Evolutionary conservation across 2,113 vertebrate genomes (phyloP).

Genomic region (Corythoichthys intestinalis): DNA sequence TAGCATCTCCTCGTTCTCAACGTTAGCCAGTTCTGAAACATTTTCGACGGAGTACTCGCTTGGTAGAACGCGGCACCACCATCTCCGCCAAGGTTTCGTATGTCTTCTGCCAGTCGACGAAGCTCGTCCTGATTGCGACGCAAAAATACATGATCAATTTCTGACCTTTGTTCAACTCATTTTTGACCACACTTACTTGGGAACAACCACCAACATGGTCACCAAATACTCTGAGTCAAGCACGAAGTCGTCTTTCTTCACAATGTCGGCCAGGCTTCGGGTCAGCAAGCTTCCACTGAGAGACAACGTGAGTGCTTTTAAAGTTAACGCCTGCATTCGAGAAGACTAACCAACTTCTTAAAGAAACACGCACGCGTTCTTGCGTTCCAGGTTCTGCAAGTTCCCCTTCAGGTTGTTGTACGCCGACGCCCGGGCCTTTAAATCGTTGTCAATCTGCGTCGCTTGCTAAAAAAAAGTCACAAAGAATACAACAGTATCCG

Average conservation of each 20-base stretch:
- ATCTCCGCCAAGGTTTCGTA: slow-evolving; percentile 96
- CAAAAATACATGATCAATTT: background rate
- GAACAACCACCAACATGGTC: slow-evolving; percentile 95
- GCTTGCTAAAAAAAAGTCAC: slow-evolving; percentile 80
- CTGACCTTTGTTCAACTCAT: too few species aligned
- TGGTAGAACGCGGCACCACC: slow-evolving; percentile 97
- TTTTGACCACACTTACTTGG: slow-evolving; percentile 80
- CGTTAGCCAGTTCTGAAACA: background rate
- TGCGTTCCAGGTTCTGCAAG: slow-evolving; percentile 96
- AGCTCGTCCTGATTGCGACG: slow-evolving; percentile 71
- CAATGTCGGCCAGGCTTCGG: slow-evolving; percentile 94
- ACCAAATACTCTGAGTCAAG: slow-evolving; percentile 96
- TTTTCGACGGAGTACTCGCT: slow-evolving; percentile 74
- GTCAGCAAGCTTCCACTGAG: slow-evolving; percentile 92
- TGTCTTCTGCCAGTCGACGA: slow-evolving; percentile 93
- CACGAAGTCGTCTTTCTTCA: slow-evolving; percentile 98
- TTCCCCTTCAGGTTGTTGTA: slow-evolving; percentile 99
- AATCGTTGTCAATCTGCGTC: slow-evolving; percentile 95
- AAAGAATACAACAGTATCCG: background rate
- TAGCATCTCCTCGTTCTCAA: background rate
- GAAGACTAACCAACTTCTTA: background rate
- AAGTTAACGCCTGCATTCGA: too few species aligned
- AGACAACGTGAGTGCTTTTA: background rate
- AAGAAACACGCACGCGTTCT: slow-evolving; percentile 87
- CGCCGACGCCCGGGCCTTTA: slow-evolving; percentile 93